Evolutionary conservation across 2,888 invertebrate genomes (phyloP).

Genomic region (Pyrrhosoma nymphula): DNA sequence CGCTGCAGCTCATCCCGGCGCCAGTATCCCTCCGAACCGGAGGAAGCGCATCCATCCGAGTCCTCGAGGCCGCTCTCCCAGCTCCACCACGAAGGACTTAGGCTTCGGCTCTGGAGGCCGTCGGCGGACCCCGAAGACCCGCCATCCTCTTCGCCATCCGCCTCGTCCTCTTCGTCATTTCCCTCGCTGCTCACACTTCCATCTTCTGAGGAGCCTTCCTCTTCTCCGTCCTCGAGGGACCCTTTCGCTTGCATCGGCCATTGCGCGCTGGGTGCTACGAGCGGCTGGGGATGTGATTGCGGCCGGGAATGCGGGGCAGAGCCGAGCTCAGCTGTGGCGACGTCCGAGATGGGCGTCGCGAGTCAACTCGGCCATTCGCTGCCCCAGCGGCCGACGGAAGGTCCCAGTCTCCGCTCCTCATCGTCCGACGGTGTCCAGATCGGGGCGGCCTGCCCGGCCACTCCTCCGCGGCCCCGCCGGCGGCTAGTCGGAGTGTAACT

Average conservation of each 20-base stretch:
- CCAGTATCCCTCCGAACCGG: constrained; percentile 77
- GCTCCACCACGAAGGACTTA: constrained; percentile 78
- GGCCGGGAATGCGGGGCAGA: constrained; percentile 32
- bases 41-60: constrained; percentile 79
- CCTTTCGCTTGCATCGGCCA: constrained; percentile 36
- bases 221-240: constrained; percentile 21
- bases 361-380: constrained; percentile 99
- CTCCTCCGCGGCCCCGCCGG: constrained; percentile 61
- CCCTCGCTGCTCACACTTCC: constrained; percentile 66
- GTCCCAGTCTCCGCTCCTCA: constrained; percentile 78
- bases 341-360: constrained; percentile 79
- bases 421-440: constrained; percentile 64
- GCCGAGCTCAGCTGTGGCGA: constrained; percentile 48
- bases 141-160: constrained; percentile 53
- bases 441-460: constrained; percentile 41
- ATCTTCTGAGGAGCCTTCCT: constrained; percentile 48
- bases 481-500: constrained; percentile 60
- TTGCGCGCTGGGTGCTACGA: constrained; percentile 30
- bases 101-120: not conserved
- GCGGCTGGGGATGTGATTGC: constrained; percentile 34
- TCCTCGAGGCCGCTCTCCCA: constrained; percentile 77
- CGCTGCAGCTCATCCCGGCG: constrained; percentile 73
- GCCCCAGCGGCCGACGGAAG: constrained; percentile 94
- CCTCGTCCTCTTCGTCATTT: constrained; percentile 69
- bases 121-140: constrained; percentile 38